Evolutionary conservation across 2,888 invertebrate genomes (phyloP).

Genomic region (Tortrix viridana): DNA sequence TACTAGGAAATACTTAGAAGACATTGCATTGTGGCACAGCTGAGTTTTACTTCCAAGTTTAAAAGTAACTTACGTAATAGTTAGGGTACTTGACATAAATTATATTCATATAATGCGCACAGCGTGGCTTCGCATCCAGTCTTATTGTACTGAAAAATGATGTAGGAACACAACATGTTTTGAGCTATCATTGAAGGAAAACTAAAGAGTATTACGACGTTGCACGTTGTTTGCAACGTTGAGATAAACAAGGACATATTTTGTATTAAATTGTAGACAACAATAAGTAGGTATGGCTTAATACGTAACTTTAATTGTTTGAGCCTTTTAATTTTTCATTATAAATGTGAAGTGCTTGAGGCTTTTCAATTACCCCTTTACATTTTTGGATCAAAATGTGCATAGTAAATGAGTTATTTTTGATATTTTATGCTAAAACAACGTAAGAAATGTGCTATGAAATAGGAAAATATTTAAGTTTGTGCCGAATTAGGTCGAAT

Average conservation of each 20-base stretch:
- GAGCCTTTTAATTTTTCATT: slow-evolving; percentile 1
- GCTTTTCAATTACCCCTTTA: not conserved
- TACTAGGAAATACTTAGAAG: slow-evolving; percentile 50
- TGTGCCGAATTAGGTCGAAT: slow-evolving; percentile 35
- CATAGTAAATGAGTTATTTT: not conserved
- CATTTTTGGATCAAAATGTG: slow-evolving; percentile 7
- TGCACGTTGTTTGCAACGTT: no score
- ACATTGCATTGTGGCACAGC: slow-evolving; percentile 48
- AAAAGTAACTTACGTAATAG: slow-evolving; percentile 29
- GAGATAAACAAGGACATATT: no score
- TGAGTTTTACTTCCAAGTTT: slow-evolving; percentile 36
- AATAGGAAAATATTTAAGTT: slow-evolving; percentile 15
- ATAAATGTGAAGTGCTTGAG: not conserved
- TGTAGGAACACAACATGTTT: slow-evolving; percentile 28
- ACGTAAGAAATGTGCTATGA: not conserved
- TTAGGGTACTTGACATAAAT: slow-evolving; percentile 14
- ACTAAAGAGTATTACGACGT: slow-evolving; percentile 1
- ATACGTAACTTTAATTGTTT: not conserved
- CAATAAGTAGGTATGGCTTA: not conserved
- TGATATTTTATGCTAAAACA: not conserved
- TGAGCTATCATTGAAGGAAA: slow-evolving; percentile 25
- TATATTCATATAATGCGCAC: slow-evolving; percentile 23
- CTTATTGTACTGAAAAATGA: slow-evolving; percentile 46
- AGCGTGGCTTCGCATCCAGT: slow-evolving; percentile 50
- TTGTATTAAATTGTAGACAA: not conserved